A percentile compares a stretch with the other conserved stretches of the same genome.
Conservation (phyloP, 2,888 invertebrate genomes). For the Orthosia gracilis region DNA sequence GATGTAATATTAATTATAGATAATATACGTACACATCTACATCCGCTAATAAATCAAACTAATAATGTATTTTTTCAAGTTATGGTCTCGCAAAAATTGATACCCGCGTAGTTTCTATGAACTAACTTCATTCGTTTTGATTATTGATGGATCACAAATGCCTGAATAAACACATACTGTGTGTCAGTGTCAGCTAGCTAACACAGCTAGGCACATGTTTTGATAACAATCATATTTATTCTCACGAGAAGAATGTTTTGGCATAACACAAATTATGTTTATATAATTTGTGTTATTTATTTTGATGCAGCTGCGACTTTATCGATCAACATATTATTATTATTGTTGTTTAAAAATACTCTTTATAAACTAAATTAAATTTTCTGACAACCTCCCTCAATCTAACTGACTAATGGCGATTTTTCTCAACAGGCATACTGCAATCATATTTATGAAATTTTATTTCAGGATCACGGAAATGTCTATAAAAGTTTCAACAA, state of each 20-base stretch:
- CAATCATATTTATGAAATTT: constrained; percentile 57
- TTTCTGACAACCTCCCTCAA: neutral
- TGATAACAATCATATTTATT: constrained; percentile 20
- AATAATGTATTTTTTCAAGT: neutral
- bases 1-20: constrained; percentile 30
- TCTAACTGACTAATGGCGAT: neutral
- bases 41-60: constrained; percentile 20
- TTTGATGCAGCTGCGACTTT: neutral
- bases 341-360: neutral
- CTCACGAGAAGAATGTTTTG: constrained; percentile 20
- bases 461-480: constrained; percentile 82
- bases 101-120: neutral
- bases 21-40: neutral
- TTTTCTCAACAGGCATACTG: neutral
- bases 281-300: constrained; percentile 4
- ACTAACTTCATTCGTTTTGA: neutral
- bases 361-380: neutral
- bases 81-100: constrained; percentile 5
- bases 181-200: no score
- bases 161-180: constrained; percentile 1
- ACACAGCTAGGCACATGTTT: constrained; percentile 1
- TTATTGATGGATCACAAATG: constrained; percentile 1
- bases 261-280: constrained; percentile 5
- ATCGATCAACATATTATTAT: neutral
- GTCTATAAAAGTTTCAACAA: constrained; percentile 63